phyloP scores from a whole-genome alignment of 2,797 vertebrate species.

The Telmatherina bonti region DNA sequence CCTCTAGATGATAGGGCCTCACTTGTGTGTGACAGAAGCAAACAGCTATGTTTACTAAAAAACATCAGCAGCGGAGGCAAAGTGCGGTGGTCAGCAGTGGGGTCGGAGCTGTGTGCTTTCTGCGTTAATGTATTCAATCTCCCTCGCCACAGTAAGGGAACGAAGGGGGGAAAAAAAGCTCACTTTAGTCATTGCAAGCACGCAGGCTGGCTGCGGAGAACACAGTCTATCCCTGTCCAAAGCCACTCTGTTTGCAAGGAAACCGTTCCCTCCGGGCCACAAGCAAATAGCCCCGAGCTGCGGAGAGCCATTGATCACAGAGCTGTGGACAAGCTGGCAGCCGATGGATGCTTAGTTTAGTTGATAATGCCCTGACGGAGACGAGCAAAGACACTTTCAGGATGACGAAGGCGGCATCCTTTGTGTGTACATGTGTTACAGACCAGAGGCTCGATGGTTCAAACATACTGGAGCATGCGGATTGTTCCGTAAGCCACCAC shows the following conservation, averaged over 20 bases:
- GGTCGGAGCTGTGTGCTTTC: conserved; percentile 42
- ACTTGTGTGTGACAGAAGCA: conserved; percentile 62
- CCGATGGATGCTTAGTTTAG: conserved; percentile 37
- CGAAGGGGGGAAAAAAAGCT: conserved; percentile 16
- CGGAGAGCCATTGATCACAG: conserved; percentile 54
- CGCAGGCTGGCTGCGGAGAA: conserved; percentile 41
- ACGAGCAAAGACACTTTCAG: conserved; percentile 20
- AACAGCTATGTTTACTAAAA: conserved; percentile 45
- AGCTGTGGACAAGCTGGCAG: conserved; percentile 57
- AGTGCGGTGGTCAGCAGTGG: conserved; percentile 42
- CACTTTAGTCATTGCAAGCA: conserved; percentile 21
- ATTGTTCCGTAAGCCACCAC: conserved; percentile 13
- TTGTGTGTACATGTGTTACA: background rate
- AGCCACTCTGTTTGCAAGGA: conserved; percentile 68
- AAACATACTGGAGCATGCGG: conserved; percentile 34
- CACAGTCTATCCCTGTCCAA: conserved; percentile 39
- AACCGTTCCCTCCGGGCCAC: conserved; percentile 56
- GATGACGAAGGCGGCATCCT: conserved; percentile 17
- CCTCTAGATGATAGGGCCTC: conserved; percentile 47
- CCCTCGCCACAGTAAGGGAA: conserved; percentile 27
- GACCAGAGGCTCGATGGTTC: conserved; percentile 4
- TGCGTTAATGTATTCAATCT: conserved; percentile 63
- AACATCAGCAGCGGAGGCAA: conserved; percentile 37
- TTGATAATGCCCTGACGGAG: conserved; percentile 41
- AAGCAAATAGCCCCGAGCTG: conserved; percentile 45